phyloP scores from a whole-genome alignment of 2,888 invertebrate species.

The Rotaria macrura region DNA sequence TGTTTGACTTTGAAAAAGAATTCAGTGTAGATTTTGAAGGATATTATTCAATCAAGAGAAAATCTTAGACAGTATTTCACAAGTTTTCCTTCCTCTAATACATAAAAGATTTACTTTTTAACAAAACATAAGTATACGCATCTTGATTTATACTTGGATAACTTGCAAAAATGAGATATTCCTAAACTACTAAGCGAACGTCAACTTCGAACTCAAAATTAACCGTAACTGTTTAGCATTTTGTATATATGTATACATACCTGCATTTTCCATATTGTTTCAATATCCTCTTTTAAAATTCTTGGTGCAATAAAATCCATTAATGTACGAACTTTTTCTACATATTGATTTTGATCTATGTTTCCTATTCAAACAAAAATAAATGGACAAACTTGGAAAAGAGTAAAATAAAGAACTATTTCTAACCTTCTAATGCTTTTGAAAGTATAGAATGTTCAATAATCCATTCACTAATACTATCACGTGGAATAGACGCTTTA shows the following conservation, averaged over 20 bases:
- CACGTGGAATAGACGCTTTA: constrained; percentile 41
- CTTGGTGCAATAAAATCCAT: constrained; percentile 53
- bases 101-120: too few species aligned
- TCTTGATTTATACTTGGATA: too few species aligned
- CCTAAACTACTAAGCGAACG: too few species aligned
- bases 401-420: constrained; percentile 21
- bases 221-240: too few species aligned
- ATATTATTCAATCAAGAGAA: too few species aligned
- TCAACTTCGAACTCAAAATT: too few species aligned
- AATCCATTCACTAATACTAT: constrained; percentile 51
- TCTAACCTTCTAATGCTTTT: constrained; percentile 49
- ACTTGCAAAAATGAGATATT: too few species aligned
- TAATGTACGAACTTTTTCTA: constrained; percentile 53
- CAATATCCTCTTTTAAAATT: constrained; percentile 51
- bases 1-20: too few species aligned
- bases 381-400: constrained; percentile 37
- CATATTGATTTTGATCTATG: constrained; percentile 54
- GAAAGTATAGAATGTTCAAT: constrained; percentile 50
- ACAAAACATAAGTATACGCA: too few species aligned
- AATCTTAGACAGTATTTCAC: too few species aligned
- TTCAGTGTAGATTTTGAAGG: too few species aligned
- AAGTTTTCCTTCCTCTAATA: too few species aligned
- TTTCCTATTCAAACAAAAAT: constrained; percentile 40
- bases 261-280: constrained; percentile 53
- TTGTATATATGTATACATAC: constrained; percentile 39